Evolutionary conservation across 2,797 vertebrate genomes (phyloP), one percentile per base, ranked within the genome.

Genomic region (Rhinichthys osculus): DNA sequence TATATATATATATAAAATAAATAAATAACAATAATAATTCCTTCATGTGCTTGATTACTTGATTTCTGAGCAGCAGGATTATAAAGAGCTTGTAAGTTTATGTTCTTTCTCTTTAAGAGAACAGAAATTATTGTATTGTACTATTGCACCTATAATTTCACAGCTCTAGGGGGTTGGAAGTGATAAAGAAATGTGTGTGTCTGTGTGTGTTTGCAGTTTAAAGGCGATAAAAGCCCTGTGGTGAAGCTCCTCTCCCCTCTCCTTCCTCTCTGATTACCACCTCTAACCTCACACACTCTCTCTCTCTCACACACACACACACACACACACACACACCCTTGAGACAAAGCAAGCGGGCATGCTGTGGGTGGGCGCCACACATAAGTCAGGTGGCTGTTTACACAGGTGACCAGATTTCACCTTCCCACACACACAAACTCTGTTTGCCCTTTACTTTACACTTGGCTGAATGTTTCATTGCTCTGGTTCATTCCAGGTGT

Each of bases 371-470:
- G 78, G 64, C 16, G 52, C 38, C 38, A 73, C 67, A 16, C 83
- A 80, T 81, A 78, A 81, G 83, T 85, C 59, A 78, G 47, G 66
- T 86, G 84, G 84, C 81, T 88, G 85, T 89, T 89, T 89, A 88
- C 87, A 87, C 82, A 88, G 85, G 76, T 85, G 85, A 87, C 79
- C 85, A 85, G 71, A 78, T 72, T 78, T 85, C 78, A 85, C 83
- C 71, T 54, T 80, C 76, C 52, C 77, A 78, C 82, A 89, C 86
- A 87, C 72, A 84, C 82, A 74, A 40, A 76, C 82, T 88, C 42
- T 78, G 6, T 74, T 76, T 82, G 69, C 69, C 85, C 70, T 77
- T 57, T 85, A 69, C 59, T 89, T 85, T 30, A 83, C 54, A 81
- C 30, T 35, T 44, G 21, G 73, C 42, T 82, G 54, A 9, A 64